Conservation (phyloP, 2,888 invertebrate genomes). For the Nineta flava region DNA sequence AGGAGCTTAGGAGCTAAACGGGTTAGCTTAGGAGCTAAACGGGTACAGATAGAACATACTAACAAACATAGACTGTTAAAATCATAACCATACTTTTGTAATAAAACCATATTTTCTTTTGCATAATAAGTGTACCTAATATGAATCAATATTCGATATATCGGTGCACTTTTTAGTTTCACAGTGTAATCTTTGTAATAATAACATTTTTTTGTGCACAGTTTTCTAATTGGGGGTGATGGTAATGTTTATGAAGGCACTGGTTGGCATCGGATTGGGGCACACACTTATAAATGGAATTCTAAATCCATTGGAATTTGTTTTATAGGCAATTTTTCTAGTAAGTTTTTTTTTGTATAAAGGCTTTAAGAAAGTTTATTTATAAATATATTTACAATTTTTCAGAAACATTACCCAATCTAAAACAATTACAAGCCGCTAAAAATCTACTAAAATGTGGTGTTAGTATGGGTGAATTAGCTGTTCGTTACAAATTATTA, state of each 20-base stretch:
- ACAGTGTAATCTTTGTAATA: too few species aligned
- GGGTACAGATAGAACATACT: too few species aligned
- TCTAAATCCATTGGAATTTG: conserved; percentile 34
- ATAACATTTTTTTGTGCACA: conserved; percentile 18
- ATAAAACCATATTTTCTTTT: too few species aligned
- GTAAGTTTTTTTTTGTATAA: conserved; percentile 22
- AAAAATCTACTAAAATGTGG: conserved; percentile 33
- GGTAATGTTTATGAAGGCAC: conserved; percentile 42
- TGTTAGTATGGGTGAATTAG: conserved; percentile 28
- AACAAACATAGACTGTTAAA: too few species aligned
- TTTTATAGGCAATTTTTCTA: conserved; percentile 39
- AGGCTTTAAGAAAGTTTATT: too few species aligned
- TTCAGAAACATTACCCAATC: background rate
- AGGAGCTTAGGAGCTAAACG: too few species aligned
- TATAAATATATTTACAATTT: background rate
- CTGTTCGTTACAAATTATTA: conserved; percentile 30
- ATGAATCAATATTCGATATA: too few species aligned
- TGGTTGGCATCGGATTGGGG: conserved; percentile 40
- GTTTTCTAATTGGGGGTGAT: conserved; percentile 42
- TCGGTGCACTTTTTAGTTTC: too few species aligned
- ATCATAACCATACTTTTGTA: too few species aligned
- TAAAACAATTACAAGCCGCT: conserved; percentile 21
- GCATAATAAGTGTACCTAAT: too few species aligned
- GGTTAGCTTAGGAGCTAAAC: too few species aligned
- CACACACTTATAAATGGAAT: conserved; percentile 38